Base-by-base conservation (phyloP, 2,797 vertebrate genomes). In the Crax fasciolata region DNA sequence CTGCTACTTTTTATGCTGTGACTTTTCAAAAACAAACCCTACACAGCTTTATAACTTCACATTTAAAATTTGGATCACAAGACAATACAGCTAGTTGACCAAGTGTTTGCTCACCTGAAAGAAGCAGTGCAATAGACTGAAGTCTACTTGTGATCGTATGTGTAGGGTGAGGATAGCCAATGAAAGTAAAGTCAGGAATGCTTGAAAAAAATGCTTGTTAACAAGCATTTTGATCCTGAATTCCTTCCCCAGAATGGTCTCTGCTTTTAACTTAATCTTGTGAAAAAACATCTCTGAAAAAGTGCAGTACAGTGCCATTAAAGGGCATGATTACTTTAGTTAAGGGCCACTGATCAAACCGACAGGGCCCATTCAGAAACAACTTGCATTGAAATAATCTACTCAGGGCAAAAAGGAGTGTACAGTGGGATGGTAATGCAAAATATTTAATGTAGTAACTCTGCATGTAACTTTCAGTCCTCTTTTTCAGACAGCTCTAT, bases 201-300 rank as follows among this genome's bases (percentile, higher is more conserved):
- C 96, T 98, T 98, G 98, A 98, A 98, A 97, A 97, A 98, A 97
- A 97, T 96, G 97, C 96, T 97, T 97, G 89, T 97, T 97, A 98
- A 96, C 88, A 97, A 95, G 79, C 88, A 89, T 94, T 54, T 97
- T 63, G 84, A 63, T 96, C 89, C 87, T 41, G 95, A 97, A 95
- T 96, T 87, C 63, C 68, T 84, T 35, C 77, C 39, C 83, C 35
- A 55, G 90, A 96, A 83, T 62, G 7, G 19, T 90, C 44, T 92
- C 43, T 81, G 79, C 52, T 84, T 96, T 84, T 82, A 38, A 82
- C 43, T 92, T 84, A 94, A 93, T 43, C 13, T 46, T 55, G 21
- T 67, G 35, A 93, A 82, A 66, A 74, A 30, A 32, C 11, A 70
- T 8, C 32, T 85, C 14, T 61, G 82, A 75, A 87, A 87, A 93